Evolutionary conservation across 2,888 invertebrate species (phyloP).

Genomic region (Tetragonisca angustula): DNA sequence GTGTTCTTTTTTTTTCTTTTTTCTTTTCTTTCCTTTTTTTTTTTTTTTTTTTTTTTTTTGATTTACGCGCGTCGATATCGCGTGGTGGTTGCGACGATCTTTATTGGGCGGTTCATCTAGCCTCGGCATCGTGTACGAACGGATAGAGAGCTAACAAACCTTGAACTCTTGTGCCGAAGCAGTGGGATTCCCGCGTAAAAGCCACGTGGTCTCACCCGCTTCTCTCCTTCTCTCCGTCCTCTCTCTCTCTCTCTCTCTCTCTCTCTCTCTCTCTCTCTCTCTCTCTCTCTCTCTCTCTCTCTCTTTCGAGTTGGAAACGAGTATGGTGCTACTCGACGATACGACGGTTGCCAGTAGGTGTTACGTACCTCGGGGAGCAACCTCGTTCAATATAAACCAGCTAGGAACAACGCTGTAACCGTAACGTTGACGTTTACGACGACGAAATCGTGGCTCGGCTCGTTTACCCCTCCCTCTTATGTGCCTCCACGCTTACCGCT

Average conservation of each 20-base stretch:
- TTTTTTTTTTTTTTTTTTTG: conserved; percentile 13
- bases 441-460: conserved; percentile 84
- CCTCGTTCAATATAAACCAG: conserved; percentile 84
- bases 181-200: conserved; percentile 79
- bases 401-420: conserved; percentile 84
- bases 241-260: conserved; percentile 26
- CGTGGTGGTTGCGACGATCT: conserved; percentile 30
- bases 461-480: conserved; percentile 80
- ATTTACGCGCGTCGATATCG: conserved; percentile 35
- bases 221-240: conserved; percentile 10
- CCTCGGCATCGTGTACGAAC: conserved; percentile 31
- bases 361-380: conserved; percentile 84
- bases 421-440: conserved; percentile 84
- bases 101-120: conserved; percentile 41
- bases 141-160: conserved; percentile 57
- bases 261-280: conserved; percentile 29
- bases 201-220: conserved; percentile 77
- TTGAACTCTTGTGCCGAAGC: conserved; percentile 60
- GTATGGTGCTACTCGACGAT: conserved; percentile 70
- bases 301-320: conserved; percentile 63
- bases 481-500: conserved; percentile 68
- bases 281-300: conserved; percentile 31
- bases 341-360: conserved; percentile 79
- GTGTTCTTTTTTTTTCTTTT: conserved; percentile 2
- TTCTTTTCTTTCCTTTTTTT: conserved; percentile 1